phyloP scores from a whole-genome alignment of 2,888 invertebrate species.

The Petrolisthes cinctipes region DNA sequence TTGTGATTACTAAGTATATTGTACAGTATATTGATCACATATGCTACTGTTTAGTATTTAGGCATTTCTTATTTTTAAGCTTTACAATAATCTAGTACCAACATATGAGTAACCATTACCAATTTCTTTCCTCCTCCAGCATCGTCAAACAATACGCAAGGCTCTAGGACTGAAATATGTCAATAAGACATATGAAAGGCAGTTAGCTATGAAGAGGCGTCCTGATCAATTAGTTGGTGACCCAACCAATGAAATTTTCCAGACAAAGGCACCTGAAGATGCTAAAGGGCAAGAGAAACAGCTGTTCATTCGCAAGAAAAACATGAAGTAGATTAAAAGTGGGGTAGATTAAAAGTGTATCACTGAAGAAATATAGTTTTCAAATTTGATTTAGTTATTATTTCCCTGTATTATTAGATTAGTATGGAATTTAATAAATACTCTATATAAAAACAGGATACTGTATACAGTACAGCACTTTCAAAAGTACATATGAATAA shows the following conservation, averaged over 20 bases:
- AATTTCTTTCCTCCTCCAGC: neutral
- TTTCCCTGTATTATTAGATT: neutral
- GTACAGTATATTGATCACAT: too few relatives aligned
- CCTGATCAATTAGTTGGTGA: constrained; percentile 30
- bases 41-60: neutral
- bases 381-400: neutral
- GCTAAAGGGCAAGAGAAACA: constrained; percentile 31
- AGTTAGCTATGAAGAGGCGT: constrained; percentile 10
- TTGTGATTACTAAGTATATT: too few relatives aligned
- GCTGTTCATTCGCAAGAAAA: constrained; percentile 40
- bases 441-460: too few relatives aligned
- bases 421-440: neutral
- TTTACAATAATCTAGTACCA: neutral
- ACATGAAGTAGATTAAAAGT: neutral
- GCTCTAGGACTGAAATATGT: constrained; percentile 16
- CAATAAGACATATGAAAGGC: constrained; percentile 19
- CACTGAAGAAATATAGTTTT: neutral
- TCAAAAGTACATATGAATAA: too few relatives aligned
- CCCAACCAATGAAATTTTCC: constrained; percentile 50
- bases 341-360: neutral
- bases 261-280: constrained; percentile 43
- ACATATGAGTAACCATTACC: neutral
- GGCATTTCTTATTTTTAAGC: neutral
- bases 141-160: constrained; percentile 20
- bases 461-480: too few relatives aligned